Conservation (phyloP, 92 coral and sea anemone genomes). For the Diadumene lineata region DNA sequence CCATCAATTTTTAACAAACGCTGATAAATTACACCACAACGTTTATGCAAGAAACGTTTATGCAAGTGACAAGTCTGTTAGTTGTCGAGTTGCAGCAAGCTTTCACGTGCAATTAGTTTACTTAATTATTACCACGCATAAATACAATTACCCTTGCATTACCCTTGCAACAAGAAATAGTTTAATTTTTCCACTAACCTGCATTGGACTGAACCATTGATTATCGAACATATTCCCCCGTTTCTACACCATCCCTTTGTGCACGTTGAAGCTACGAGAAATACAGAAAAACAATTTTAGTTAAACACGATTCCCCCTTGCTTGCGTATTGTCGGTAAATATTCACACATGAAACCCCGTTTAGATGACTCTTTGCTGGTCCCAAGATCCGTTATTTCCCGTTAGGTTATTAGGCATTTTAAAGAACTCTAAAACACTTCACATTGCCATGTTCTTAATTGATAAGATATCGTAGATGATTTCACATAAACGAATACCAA, state of each 20-base stretch:
- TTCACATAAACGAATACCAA: constrained; percentile 4
- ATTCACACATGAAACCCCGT: neutral
- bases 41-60: too few species aligned
- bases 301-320: too few species aligned
- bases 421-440: neutral
- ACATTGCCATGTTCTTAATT: constrained; percentile 5
- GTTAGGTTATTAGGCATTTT: constrained; percentile 9
- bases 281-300: constrained; percentile 6
- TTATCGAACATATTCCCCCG: constrained; percentile 69
- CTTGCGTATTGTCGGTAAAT: neutral
- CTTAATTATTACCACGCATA: constrained; percentile 22
- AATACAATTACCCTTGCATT: constrained; percentile 7
- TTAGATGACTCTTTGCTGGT: constrained; percentile 6
- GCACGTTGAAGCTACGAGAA: constrained; percentile 79
- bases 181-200: constrained; percentile 48
- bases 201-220: constrained; percentile 64
- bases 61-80: too few species aligned
- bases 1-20: neutral
- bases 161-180: constrained; percentile 4
- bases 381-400: neutral
- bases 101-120: constrained; percentile 23
- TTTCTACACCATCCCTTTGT: constrained; percentile 69
- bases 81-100: neutral
- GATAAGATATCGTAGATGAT: neutral
- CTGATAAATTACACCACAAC: neutral